Conservation (phyloP, 30 jellyfish, hydroid and myxozoan species). For the Rhopilema esculentum region DNA sequence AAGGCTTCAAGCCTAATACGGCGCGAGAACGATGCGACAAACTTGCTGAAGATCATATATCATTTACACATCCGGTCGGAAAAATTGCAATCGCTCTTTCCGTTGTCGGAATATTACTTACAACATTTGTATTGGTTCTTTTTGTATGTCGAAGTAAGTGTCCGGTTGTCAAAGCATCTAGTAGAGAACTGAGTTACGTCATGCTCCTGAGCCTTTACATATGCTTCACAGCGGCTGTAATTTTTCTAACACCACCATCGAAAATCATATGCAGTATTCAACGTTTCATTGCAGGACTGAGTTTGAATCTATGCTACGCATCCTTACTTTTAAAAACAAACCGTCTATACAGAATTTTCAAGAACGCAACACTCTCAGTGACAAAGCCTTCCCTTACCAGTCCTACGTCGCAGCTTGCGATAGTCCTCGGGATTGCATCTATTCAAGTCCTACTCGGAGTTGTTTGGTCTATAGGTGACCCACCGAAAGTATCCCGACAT, state of each 20-base stretch:
- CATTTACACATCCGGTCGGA: slow-evolving; percentile 47
- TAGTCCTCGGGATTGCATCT: slow-evolving; percentile 65
- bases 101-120: slow-evolving; percentile 46
- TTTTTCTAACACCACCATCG: slow-evolving; percentile 64
- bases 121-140: slow-evolving; percentile 29
- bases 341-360: slow-evolving; percentile 88
- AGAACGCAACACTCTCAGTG: slow-evolving; percentile 79
- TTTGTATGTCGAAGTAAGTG: slow-evolving; percentile 38
- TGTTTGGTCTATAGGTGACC: slow-evolving; percentile 86
- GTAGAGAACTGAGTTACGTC: slow-evolving; percentile 73
- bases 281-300: slow-evolving; percentile 88
- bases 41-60: slow-evolving; percentile 27
- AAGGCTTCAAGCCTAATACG: slow-evolving; percentile 52
- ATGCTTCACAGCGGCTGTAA: slow-evolving; percentile 69
- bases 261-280: slow-evolving; percentile 69
- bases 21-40: slow-evolving; percentile 37
- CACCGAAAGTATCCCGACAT: slow-evolving; percentile 74
- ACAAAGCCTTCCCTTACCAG: slow-evolving; percentile 87
- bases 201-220: slow-evolving; percentile 57
- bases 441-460: slow-evolving; percentile 84
- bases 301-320: slow-evolving; percentile 85
- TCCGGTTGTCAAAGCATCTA: slow-evolving; percentile 75
- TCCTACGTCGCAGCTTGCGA: slow-evolving; percentile 77
- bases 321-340: slow-evolving; percentile 86
- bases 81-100: slow-evolving; percentile 44